phyloP scores from a whole-genome alignment of 2,113 vertebrate species.

The Neogobius melanostomus region DNA sequence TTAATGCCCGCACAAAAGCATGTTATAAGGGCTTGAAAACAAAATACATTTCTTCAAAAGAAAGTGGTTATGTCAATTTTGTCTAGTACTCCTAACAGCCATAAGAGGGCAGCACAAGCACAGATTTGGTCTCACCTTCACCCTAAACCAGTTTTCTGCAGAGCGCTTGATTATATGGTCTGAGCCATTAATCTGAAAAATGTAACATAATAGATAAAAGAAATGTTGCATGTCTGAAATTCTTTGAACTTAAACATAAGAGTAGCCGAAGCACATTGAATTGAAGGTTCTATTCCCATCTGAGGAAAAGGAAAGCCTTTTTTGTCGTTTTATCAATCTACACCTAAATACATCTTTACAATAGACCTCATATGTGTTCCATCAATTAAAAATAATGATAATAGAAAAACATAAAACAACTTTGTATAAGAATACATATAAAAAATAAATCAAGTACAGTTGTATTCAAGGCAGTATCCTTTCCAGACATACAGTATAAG shows the following conservation, averaged over 20 bases:
- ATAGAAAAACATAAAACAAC: too few species aligned
- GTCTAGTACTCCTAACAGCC: conserved; percentile 24
- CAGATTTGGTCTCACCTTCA: conserved; percentile 15
- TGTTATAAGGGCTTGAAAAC: background rate
- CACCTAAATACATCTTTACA: too few species aligned
- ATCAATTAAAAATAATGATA: too few species aligned
- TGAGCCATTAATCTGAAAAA: too few species aligned
- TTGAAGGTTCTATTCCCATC: too few species aligned
- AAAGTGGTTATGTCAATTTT: background rate
- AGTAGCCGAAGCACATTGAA: too few species aligned
- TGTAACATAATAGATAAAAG: background rate
- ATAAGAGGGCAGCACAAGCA: conserved; percentile 69
- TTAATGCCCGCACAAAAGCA: background rate
- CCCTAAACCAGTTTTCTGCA: background rate
- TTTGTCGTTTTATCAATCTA: too few species aligned
- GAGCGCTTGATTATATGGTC: background rate
- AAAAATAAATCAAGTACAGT: too few species aligned
- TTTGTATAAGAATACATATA: too few species aligned
- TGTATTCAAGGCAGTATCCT: too few species aligned
- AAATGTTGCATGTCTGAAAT: background rate
- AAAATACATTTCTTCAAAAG: background rate
- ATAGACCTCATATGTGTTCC: too few species aligned
- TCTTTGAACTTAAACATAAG: background rate
- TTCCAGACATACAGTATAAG: background rate
- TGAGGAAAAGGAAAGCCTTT: too few species aligned